Conservation (phyloP, 2,113 vertebrate species). For the Indicator maculatus region DNA sequence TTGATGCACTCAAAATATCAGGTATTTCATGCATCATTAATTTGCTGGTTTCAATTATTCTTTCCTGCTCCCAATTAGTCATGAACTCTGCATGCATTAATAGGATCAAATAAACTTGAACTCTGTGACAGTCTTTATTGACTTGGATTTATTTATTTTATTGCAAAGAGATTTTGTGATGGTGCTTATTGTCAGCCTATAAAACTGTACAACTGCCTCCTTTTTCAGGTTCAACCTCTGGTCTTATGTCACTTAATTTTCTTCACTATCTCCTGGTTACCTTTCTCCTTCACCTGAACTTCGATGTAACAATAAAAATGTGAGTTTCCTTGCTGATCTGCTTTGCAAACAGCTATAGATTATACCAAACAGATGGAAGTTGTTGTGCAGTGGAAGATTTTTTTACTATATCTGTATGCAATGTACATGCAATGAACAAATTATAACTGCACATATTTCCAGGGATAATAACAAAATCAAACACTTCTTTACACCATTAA, state of each 20-base stretch:
- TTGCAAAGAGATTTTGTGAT: not conserved
- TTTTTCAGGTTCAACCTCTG: not conserved
- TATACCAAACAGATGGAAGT: not conserved
- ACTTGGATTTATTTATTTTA: not conserved
- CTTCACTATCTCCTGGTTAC: not conserved
- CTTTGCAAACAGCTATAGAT: not conserved
- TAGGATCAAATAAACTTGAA: constrained; percentile 29
- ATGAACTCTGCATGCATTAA: constrained; percentile 19
- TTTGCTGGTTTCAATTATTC: not conserved
- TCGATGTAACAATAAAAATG: not conserved
- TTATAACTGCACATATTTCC: not conserved
- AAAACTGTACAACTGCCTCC: not conserved
- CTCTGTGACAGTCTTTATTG: not conserved
- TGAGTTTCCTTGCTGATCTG: not conserved
- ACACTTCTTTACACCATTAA: not conserved
- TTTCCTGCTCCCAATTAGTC: constrained; percentile 5
- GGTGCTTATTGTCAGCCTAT: not conserved
- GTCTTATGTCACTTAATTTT: not conserved
- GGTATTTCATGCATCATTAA: constrained; percentile 31
- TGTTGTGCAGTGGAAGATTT: not conserved
- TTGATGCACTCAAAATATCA: not conserved
- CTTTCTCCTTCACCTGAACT: not conserved
- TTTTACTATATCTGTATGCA: not conserved
- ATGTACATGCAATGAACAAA: not conserved
- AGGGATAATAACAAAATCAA: not conserved